phyloP scores from a whole-genome alignment of 2,888 invertebrate genomes.

The Pherbina coryleti region DNA sequence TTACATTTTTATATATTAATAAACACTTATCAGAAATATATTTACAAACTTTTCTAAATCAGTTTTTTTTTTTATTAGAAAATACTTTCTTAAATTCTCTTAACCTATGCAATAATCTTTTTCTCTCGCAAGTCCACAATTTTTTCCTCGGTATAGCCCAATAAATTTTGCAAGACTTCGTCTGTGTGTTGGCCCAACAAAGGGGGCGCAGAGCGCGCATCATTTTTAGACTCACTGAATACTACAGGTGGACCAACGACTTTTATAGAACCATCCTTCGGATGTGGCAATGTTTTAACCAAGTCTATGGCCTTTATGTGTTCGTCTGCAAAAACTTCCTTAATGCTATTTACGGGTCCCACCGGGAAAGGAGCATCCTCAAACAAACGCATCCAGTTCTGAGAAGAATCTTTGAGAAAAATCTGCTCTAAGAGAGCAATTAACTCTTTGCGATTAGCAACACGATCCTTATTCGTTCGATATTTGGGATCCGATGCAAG shows the following conservation, averaged over 20 bases:
- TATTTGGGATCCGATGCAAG: slow-evolving; percentile 77
- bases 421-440: slow-evolving; percentile 74
- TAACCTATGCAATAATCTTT: slow-evolving; percentile 59
- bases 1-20: no score
- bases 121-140: slow-evolving; percentile 70
- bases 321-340: slow-evolving; percentile 88
- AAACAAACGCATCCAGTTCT: slow-evolving; percentile 82
- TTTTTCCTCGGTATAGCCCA: slow-evolving; percentile 75
- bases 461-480: slow-evolving; percentile 80
- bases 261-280: slow-evolving; percentile 78
- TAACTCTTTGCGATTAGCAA: slow-evolving; percentile 80
- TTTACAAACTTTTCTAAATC: no score
- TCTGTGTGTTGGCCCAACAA: slow-evolving; percentile 88
- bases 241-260: slow-evolving; percentile 89
- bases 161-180: slow-evolving; percentile 77
- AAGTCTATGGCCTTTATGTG: slow-evolving; percentile 83
- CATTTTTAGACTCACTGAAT: slow-evolving; percentile 81
- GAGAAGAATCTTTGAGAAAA: slow-evolving; percentile 76
- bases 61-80: no score
- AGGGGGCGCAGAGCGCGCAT: slow-evolving; percentile 83
- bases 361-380: slow-evolving; percentile 84
- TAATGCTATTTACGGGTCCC: slow-evolving; percentile 90
- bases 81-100: no score
- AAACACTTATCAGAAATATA: no score
- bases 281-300: slow-evolving; percentile 80